Base-by-base conservation (phyloP, 2,113 vertebrate genomes). In the Crocuta crocuta region DNA sequence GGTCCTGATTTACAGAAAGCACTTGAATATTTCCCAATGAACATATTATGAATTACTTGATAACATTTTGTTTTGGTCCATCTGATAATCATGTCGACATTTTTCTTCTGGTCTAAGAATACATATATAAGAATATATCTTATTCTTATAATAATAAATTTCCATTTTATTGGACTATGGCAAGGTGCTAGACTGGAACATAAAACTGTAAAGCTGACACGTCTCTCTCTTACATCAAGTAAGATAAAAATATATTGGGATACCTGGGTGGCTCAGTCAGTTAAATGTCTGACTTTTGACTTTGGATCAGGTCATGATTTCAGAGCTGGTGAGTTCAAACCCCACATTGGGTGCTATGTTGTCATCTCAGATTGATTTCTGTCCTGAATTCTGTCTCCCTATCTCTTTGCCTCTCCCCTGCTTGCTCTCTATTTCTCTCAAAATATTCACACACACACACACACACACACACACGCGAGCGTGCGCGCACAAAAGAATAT, bases 11-110 rank as follows among this genome's bases (percentile, higher is more conserved):
- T 63, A 91, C 0, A 68, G 33, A 68, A 94, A 3, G 10, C 4
- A 85, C 12, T 91, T 86, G 66, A 84, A 61, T 53, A n/a, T 85
- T 96, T 96, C 82, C 39, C 93, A n/a, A 80, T 74, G 7, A 86
- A 53, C 65, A 4, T 68, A 9, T 84, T 85, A 10, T 79, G 23
- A 91, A n/a, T 87, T 83, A 93, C 4, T 61, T 86, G 12, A 58
- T 58, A 82, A 65, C 4, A 58, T 73, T 71, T 8, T 31, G 86
- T 91, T 45, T 92, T 7, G 50, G 55, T 61, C 13, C 24, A 86
- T 91, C 53, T 92, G 13, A 83, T 55, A 94, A 78, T 84, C 28
- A 55, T 24, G 10, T 48, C 90, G 10, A 45, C 55, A 8, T 82
- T 50, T 55, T 83, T 63, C 45, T 91, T 65, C 79, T 16, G 10